Evolutionary conservation across 2,113 vertebrate species (phyloP), one percentile per base, ranked within the genome.

Genomic region (Mastomys coucha): DNA sequence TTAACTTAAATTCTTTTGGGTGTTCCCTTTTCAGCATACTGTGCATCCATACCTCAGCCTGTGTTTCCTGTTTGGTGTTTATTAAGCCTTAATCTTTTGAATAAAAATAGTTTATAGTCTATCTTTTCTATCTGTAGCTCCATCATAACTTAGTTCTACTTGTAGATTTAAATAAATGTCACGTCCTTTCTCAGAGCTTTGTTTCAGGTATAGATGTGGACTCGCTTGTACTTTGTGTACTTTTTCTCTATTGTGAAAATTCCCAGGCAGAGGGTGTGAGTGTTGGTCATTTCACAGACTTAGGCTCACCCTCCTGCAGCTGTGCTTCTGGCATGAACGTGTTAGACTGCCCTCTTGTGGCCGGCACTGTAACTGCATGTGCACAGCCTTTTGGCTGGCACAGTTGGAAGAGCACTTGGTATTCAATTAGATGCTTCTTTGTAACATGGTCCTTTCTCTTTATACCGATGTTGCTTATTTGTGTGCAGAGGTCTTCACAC

Each of bases 261-360:
- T 63, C 36, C 12, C 2, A 10, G 4, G 45, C 45, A 24, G 39
- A 16, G 17, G 10, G 20, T 60, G 7, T 5, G 33, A 77, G 24
- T 5, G 6, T 3, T 42, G 45, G 65, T 89, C n/a, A 2, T 42
- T 67, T 31, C 36, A 8, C 77, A 78, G 49, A n/a, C 53, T 22
- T 1, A 39, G 2, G 4, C 26, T 70, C 3, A 4, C 13, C 56
- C 39, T 28, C 0, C 7, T 58, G 78, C 45, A 0, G 1, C 28
- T 17, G 33, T 0, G 49, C 3, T 70, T 82, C 8, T 60, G 12
- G 49, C 39, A 58, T 33, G 69, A 13, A 75, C 89, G 0, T 90
- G 87, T 94, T 88, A 96, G 82, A 85, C 84, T 97, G 95, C 91
- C 95, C 95, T 96, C 97, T 33, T 8, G 53, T 95, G 97, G 97